Base-by-base conservation (phyloP, 2,888 invertebrate species). In the Cryptophagus acutangulus region DNA sequence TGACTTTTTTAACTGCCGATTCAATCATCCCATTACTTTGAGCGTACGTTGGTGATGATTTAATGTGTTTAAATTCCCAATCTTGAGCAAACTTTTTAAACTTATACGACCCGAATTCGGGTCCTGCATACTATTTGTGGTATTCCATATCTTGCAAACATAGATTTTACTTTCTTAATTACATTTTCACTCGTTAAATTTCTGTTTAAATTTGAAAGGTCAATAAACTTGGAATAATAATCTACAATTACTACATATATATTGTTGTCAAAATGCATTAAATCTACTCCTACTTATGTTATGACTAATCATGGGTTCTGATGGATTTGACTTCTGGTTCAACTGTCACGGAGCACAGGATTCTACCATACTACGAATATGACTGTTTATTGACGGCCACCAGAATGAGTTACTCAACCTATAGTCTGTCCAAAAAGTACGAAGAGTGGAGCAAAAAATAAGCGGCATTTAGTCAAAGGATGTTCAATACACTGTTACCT, bases 1-100 rank as follows among this genome's bases (percentile, higher is more conserved):
- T 55, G 30, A 43, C 50, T 30, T 35, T 49, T 35, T 46, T 52
- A 31, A 45, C 48, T 17, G 48, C 39, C 33, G 55, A 42, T 33
- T 45, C 39, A 1, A 35, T 37, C 16, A 20, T 17, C n/a, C 39
- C 45, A 33, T 45, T 45, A 6, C 41, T 38, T 33, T 45, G 41
- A 16, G 45, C 35, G 17, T 45, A 39, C 6, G 18, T 16, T 3
- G 39, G 41, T 17, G 41, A 36, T 1, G 40, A 37, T 2, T 14
- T 39, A 12, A 39, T 15, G 34, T 45, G 45, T 16, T 41, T 15
- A 38, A 39, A 45, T n/a, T 42, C 41, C 36, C 39, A 42, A 9
- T 42, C n/a, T 30, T 36, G 38, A 9, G 18, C 24, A 38, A 45
- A 45, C 8, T 38, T 25, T 38, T 45, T 41, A 41, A 45, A 45